A percentile compares a stretch with the other conserved stretches of the same genome.
These are phyloP conservation scores for Seriola rivoliana DNA, from an alignment of 2,113 vertebrate genomes.

Conservation along the genomic window DNA sequence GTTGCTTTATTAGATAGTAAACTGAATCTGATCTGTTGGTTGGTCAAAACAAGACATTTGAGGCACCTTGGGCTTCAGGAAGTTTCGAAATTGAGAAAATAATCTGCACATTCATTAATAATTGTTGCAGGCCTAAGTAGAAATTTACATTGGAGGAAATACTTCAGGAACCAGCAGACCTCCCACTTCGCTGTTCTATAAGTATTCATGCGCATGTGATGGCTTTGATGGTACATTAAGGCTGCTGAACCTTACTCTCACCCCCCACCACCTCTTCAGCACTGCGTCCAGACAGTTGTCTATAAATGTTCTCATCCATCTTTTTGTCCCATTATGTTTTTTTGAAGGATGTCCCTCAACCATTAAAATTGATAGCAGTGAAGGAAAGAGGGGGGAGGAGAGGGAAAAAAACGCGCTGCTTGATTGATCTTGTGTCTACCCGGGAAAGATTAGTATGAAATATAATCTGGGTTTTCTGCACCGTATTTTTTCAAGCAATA, in stretches of 20 bases:
- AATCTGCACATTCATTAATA: not conserved
- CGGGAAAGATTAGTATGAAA: conserved; percentile 83
- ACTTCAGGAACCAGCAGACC: not conserved
- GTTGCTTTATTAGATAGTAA: not conserved
- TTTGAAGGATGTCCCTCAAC: conserved; percentile 93
- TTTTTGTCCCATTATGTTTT: conserved; percentile 92
- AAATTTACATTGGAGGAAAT: not conserved
- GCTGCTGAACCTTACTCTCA: conserved; percentile 57
- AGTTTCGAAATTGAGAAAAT: not conserved
- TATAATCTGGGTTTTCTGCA: conserved; percentile 77
- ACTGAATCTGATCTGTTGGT: not conserved
- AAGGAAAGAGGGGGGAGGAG: conserved; percentile 80
- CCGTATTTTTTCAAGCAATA: conserved; percentile 43
- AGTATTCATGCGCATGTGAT: conserved; percentile 29
- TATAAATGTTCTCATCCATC: conserved; percentile 93
- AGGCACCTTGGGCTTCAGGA: not conserved
- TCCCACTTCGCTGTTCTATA: not conserved
- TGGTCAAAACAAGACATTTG: not conserved
- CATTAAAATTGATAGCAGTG: conserved; percentile 93
- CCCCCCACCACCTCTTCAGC: conserved; percentile 64
- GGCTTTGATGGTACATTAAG: conserved; percentile 56
- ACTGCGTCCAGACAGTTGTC: conserved; percentile 86
- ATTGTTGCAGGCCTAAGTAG: not conserved
- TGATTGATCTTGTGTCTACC: conserved; percentile 87
- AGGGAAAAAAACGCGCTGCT: conserved; percentile 82